Base-by-base conservation (phyloP, 2,888 invertebrate genomes). In the Dryobota labecula region DNA sequence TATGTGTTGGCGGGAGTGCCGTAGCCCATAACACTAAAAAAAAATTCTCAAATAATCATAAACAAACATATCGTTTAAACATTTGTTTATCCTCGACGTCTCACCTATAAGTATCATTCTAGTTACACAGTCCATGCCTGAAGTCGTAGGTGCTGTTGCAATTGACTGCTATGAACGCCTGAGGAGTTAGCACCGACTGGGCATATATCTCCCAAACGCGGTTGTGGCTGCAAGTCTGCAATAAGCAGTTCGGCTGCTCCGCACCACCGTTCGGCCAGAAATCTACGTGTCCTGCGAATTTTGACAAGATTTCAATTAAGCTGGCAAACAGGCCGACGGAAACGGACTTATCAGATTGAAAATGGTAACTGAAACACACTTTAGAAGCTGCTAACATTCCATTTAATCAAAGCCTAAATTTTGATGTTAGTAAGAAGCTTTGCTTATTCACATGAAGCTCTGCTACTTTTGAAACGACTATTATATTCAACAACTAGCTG, bases 151-250 rank as follows among this genome's bases (percentile, higher is more conserved):
- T 93, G 82, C 80, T 79, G 7, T 68, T 30, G 73, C 95, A 96
- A 6, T 72, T 72, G 2, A 89, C 78, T 0, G 92, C 92, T 0
- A 87, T 87, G 88, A 95, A 94, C 5, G 88, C 87, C 0, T 53
- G 13, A 0, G 80, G 84, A 24, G 80, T 76, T 2, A 70, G 4
- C 9, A 95, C 86, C 0, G 94, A 93, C 87, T 92, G 93, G 0
- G 90, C 84, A 84, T 79, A 94, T 30, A 90, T 80, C 30, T 83
- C 72, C 94, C 93, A 94, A 4, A 91, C 90, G 38, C 94, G 90
- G 72, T 90, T 88, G 90, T 96, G 96, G 63, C 93, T 93, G 86
- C 96, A 96, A 0, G 93, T 90, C 80, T 94, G 92, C 11, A 90
- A 69, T 9, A 92, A 63, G 84, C 96, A 96, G 85, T 88, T 86